Evolutionary conservation across 1,140 invertebrate species (phyloP).

Genomic region (Philopotamus ludificatus): DNA sequence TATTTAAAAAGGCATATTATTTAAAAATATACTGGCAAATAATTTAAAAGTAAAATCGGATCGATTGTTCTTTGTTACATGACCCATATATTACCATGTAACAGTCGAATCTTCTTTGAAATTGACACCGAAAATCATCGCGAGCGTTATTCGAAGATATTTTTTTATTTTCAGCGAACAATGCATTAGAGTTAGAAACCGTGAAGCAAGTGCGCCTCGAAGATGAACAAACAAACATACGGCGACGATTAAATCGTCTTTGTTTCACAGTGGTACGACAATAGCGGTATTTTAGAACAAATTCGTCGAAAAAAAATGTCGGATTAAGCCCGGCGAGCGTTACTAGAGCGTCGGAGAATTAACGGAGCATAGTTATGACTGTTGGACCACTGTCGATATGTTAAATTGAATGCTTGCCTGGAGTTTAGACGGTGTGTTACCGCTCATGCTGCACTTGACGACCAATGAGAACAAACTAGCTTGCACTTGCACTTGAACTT

Average conservation of each 20-base stretch:
- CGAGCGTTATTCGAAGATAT: neutral
- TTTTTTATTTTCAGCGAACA: neutral
- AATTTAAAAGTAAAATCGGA: constrained; percentile 14
- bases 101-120: too few species aligned
- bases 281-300: constrained; percentile 1
- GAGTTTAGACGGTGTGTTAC: too few species aligned
- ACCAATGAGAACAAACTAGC: too few species aligned
- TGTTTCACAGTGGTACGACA: constrained; percentile 6
- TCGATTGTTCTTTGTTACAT: constrained; percentile 20
- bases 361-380: constrained; percentile 14
- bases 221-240: neutral
- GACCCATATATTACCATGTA: constrained; percentile 22
- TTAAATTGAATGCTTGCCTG: neutral
- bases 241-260: constrained; percentile 12
- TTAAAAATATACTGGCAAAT: constrained; percentile 9
- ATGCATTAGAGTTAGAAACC: constrained; percentile 1
- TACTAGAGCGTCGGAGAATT: constrained; percentile 23
- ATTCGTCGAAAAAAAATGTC: neutral
- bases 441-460: too few species aligned
- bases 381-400: neutral
- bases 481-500: too few species aligned
- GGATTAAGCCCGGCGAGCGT: constrained; percentile 17
- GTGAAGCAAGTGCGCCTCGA: constrained; percentile 11
- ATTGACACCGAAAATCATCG: too few species aligned
- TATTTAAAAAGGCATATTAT: constrained; percentile 11